Percentiles rank a stretch among this genome's conserved stretches.
These are phyloP conservation scores for Lordiphosa andalusiaca DNA, from an alignment of 2,888 invertebrate genomes.

Conservation along the genomic window DNA sequence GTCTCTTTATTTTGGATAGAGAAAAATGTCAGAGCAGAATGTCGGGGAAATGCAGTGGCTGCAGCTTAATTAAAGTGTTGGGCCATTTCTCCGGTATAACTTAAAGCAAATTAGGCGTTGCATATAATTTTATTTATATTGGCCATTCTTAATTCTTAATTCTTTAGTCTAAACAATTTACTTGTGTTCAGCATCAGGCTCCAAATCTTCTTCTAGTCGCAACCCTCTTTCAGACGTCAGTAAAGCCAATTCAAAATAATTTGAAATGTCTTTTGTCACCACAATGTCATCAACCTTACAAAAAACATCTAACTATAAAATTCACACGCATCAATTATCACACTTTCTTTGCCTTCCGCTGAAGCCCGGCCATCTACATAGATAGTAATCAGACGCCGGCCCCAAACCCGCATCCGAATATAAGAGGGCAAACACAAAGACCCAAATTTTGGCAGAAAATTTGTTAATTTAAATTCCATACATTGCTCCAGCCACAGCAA, in stretches of 20 bases:
- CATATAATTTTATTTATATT: too few relatives aligned
- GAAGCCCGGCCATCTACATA: constrained; percentile 43
- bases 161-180: too few relatives aligned
- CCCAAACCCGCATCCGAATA: constrained; percentile 8
- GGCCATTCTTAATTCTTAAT: too few relatives aligned
- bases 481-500: constrained; percentile 36
- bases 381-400: constrained; percentile 38
- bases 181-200: too few relatives aligned
- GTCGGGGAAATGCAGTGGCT: too few relatives aligned
- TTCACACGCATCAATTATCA: constrained; percentile 44
- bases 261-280: background rate
- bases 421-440: constrained; percentile 10
- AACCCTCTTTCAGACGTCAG: too few relatives aligned
- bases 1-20: too few relatives aligned
- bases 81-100: too few relatives aligned
- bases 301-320: constrained; percentile 12
- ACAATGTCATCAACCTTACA: background rate
- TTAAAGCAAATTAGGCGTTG: too few relatives aligned
- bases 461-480: constrained; percentile 70
- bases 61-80: too few relatives aligned
- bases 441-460: constrained; percentile 38
- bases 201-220: too few relatives aligned
- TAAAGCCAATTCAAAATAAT: background rate
- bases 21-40: too few relatives aligned
- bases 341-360: constrained; percentile 45